These are phyloP conservation scores for Chlamydotis undulata DNA, from an alignment of 2,113 vertebrate genomes.

Conservation along the genomic window DNA sequence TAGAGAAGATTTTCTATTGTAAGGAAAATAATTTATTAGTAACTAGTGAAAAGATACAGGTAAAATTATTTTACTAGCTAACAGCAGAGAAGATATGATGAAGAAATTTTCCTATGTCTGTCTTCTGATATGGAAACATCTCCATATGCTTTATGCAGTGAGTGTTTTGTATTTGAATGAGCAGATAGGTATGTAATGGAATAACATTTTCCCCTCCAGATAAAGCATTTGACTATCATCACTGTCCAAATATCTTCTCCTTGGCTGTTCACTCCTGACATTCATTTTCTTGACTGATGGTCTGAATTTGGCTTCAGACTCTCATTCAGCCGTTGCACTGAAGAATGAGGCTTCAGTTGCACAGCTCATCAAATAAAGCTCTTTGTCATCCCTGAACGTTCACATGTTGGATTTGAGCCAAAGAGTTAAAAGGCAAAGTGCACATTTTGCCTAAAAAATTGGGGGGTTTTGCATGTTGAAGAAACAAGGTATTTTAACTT, in stretches of 20 bases:
- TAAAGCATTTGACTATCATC: neutral
- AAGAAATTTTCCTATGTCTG: neutral
- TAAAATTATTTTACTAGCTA: neutral
- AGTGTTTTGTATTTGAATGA: slow-evolving; percentile 2
- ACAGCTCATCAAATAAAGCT: neutral
- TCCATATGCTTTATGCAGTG: neutral
- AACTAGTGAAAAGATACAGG: neutral
- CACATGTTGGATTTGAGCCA: neutral
- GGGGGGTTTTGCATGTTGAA: neutral
- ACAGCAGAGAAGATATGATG: neutral
- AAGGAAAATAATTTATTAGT: neutral
- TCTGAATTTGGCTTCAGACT: neutral
- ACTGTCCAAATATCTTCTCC: neutral
- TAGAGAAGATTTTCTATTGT: neutral
- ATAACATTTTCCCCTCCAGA: slow-evolving; percentile 3
- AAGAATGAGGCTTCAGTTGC: neutral
- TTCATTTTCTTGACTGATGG: neutral
- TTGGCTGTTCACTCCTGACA: neutral
- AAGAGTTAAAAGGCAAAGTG: neutral
- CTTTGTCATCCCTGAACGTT: neutral
- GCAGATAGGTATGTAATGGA: neutral
- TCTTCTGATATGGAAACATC: neutral
- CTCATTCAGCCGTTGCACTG: neutral
- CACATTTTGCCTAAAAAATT: neutral
- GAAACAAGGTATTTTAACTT: neutral